Conservation (phyloP, 1,140 invertebrate genomes). For the Bombus soroeensis region DNA sequence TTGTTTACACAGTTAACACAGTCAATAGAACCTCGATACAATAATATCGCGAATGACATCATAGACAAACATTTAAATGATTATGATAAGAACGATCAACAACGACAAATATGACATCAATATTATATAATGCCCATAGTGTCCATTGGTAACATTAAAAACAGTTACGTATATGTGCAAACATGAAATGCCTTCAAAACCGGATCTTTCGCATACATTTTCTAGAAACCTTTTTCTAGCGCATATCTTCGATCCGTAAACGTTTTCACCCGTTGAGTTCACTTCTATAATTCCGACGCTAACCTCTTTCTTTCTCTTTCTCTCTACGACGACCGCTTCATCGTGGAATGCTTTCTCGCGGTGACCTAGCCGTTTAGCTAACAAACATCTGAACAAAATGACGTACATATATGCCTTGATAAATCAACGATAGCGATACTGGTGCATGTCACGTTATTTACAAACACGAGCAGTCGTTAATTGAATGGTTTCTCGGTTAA, state of each 20-base stretch:
- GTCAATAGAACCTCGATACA: not conserved
- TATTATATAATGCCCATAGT: not conserved
- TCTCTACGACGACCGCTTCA: too few relatives aligned
- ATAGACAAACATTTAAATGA: constrained; percentile 8
- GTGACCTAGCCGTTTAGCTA: not conserved
- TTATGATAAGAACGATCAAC: constrained; percentile 3
- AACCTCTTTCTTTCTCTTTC: not conserved
- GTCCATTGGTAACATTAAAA: not conserved
- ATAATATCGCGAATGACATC: not conserved
- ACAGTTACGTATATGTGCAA: constrained; percentile 13
- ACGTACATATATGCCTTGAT: constrained; percentile 31
- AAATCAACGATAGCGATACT: constrained; percentile 27
- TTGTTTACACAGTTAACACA: not conserved
- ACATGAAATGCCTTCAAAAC: not conserved
- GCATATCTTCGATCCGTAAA: not conserved
- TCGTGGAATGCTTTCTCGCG: not conserved
- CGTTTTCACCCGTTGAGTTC: not conserved
- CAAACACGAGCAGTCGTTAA: not conserved
- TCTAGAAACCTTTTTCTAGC: not conserved
- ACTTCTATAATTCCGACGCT: not conserved
- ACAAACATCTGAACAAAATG: constrained; percentile 21
- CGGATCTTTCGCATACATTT: not conserved
- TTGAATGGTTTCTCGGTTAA: not conserved
- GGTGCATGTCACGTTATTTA: not conserved
- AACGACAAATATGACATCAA: not conserved